phyloP scores from a whole-genome alignment of 2,797 vertebrate species.

The Danio albolineatus region DNA sequence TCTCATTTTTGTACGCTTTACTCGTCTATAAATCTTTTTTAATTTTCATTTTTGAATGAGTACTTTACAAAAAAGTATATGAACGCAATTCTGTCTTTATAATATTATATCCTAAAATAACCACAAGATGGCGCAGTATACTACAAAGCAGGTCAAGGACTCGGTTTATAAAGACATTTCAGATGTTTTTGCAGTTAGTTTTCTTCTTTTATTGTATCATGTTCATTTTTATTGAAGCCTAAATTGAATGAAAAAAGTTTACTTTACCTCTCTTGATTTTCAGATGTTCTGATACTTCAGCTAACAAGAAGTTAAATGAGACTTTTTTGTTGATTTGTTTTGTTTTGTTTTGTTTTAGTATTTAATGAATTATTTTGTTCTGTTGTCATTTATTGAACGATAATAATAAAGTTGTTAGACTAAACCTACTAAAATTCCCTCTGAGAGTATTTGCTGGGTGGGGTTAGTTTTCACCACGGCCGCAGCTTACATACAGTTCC shows the following conservation, averaged over 20 bases:
- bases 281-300: neutral
- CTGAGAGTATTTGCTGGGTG: neutral
- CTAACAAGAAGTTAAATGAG: neutral
- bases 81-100: neutral
- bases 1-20: too few species aligned
- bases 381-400: neutral
- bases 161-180: neutral
- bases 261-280: neutral
- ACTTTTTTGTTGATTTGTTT: neutral
- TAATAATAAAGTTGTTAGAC: neutral
- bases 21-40: too few species aligned
- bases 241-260: neutral
- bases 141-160: neutral
- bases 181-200: neutral
- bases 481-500: neutral
- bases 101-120: neutral
- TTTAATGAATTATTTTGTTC: neutral
- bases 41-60: too few species aligned
- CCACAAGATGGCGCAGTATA: neutral
- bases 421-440: neutral
- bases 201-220: neutral
- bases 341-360: too few species aligned
- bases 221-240: neutral
- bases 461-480: too few species aligned
- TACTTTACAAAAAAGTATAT: too few species aligned